Percentiles rank a stretch among this genome's conserved stretches.
These are phyloP conservation scores for Oostethus manadensis DNA, from an alignment of 2,113 vertebrate species.

Conservation along the genomic window DNA sequence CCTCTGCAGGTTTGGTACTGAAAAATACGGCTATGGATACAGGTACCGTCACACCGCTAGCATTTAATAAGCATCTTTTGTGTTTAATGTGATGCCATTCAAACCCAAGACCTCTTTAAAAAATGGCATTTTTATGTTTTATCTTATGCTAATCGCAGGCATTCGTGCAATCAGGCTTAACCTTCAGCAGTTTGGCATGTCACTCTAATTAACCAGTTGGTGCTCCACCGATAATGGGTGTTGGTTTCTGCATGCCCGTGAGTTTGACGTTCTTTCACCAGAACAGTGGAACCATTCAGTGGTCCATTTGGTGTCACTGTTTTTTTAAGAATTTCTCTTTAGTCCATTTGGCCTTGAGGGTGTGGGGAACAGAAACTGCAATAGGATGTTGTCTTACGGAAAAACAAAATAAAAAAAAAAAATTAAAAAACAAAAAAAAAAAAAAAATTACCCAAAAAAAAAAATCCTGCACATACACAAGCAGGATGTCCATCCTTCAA, in stretches of 20 bases:
- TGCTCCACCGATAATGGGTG: slow-evolving; percentile 7
- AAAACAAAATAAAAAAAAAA: slow-evolving; percentile 26
- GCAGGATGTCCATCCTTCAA: slow-evolving; percentile 42
- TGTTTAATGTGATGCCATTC: too few relatives aligned
- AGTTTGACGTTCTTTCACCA: neutral
- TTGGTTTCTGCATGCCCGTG: slow-evolving; percentile 16
- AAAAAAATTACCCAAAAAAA: slow-evolving; percentile 7
- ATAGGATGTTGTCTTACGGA: slow-evolving; percentile 31
- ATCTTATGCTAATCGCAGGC: neutral
- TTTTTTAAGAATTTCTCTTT: slow-evolving; percentile 2
- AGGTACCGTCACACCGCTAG: too few relatives aligned
- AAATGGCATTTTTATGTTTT: too few relatives aligned
- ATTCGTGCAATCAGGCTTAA: slow-evolving; percentile 1
- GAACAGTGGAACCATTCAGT: neutral
- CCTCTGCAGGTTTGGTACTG: too few relatives aligned
- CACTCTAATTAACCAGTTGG: slow-evolving; percentile 18
- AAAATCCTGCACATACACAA: slow-evolving; percentile 31
- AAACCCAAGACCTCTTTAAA: too few relatives aligned
- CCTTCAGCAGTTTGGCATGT: slow-evolving; percentile 25
- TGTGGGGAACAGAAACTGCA: slow-evolving; percentile 23
- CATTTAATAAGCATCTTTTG: too few relatives aligned
- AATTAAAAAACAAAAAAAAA: slow-evolving; percentile 14
- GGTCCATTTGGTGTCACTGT: slow-evolving; percentile 8
- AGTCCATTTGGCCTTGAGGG: slow-evolving; percentile 5
- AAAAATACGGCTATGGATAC: too few relatives aligned